Base-by-base conservation (phyloP, 1,140 invertebrate genomes). In the Rhizoglyphus robini region DNA sequence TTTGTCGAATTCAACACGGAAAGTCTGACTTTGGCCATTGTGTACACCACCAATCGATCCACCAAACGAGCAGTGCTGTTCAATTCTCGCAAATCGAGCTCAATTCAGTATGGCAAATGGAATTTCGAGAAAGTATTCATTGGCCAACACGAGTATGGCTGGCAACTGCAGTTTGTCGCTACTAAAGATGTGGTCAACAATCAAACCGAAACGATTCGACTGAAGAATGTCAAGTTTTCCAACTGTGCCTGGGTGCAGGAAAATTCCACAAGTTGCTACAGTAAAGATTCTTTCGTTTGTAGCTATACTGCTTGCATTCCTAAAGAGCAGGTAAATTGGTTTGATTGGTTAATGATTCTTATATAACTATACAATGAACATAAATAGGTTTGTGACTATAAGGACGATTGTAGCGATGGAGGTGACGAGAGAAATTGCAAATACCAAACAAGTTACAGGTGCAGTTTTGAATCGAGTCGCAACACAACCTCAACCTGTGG, bases 331-430 rank as follows among this genome's bases (percentile, higher is more conserved):
- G n/a, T n/a, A n/a, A n/a, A n/a, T n/a, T n/a, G n/a, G n/a, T n/a
- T n/a, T n/a, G n/a, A n/a, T n/a, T n/a, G n/a, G n/a, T n/a, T n/a
- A n/a, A n/a, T n/a, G n/a, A n/a, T n/a, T n/a, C n/a, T n/a, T n/a
- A n/a, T n/a, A n/a, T n/a, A n/a, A n/a, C n/a, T n/a, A n/a, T n/a
- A n/a, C n/a, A n/a, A n/a, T n/a, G n/a, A n/a, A n/a, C 8, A 25
- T 8, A 54, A 32, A 11, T 23, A 54, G 20, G 15, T 54, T 32
- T 54, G 51, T 54, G 51, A 54, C 31, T 54, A 54, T 32, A 8
- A 54, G n/a, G 69, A 70, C 49, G 68, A 70, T 41, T 70, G 69
- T 70, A 66, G 69, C n/a, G 69, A 70, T 57, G 61, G 60, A 51
- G 63, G 58, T 5, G 69, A 70, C 46, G 69, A 70, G 66, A 67